phyloP scores from a whole-genome alignment of 92 coral and sea anemone genomes.

The Phenganax stokvisi region DNA sequence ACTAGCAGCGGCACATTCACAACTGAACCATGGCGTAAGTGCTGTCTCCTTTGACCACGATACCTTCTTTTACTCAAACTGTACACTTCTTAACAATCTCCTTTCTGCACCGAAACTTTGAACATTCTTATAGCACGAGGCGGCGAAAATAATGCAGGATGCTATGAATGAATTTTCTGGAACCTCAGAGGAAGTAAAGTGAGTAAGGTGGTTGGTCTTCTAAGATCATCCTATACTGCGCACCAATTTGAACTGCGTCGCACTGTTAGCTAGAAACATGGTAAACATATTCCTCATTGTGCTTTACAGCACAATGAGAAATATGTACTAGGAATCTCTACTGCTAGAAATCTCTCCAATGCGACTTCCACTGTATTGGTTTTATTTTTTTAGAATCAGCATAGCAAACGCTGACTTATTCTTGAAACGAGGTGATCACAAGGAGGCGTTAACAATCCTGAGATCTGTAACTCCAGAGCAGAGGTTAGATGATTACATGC shows the following conservation, averaged over 20 bases:
- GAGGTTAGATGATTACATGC: constrained; percentile 38
- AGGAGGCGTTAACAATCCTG: constrained; percentile 75
- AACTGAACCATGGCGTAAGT: constrained; percentile 76
- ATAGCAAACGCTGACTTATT: constrained; percentile 90
- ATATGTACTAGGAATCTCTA: no score
- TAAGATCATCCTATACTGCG: no score
- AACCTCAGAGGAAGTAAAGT: constrained; percentile 92
- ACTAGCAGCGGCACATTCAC: constrained; percentile 85
- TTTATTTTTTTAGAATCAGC: constrained; percentile 54
- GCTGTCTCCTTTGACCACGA: no score
- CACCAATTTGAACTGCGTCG: no score
- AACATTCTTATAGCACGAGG: constrained; percentile 70
- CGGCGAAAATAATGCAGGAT: constrained; percentile 95
- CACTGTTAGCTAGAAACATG: no score
- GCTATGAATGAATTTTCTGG: constrained; percentile 88
- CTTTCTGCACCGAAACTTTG: neutral
- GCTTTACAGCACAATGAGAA: no score
- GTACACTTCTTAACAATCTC: neutral
- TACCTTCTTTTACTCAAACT: no score
- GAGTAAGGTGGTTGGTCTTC: neutral
- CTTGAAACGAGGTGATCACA: constrained; percentile 83
- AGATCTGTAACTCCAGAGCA: constrained; percentile 86
- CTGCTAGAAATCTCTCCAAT: neutral
- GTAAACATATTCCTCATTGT: no score
- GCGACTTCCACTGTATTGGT: neutral